Evolutionary conservation across 2,113 vertebrate genomes (phyloP).

Genomic region (Neolamprologus falcicula): DNA sequence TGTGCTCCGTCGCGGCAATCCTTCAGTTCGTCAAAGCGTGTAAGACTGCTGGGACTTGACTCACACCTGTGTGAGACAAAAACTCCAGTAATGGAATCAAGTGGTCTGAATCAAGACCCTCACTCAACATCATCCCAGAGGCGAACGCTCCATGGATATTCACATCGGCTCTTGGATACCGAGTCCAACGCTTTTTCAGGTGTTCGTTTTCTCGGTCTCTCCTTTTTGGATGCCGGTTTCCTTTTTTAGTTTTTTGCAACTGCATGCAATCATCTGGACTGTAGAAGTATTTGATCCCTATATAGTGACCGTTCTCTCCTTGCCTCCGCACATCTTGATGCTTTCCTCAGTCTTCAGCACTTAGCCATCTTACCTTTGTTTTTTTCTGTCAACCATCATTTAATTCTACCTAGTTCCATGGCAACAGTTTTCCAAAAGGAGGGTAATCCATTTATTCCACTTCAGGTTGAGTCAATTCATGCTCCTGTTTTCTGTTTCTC

Average conservation of each 20-base stretch:
- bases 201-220: background rate
- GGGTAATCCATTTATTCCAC: conserved; percentile 65
- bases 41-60: conserved; percentile 11
- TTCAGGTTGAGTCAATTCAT: conserved; percentile 43
- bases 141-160: conserved; percentile 54
- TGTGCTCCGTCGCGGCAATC: background rate
- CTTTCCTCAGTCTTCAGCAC: conserved; percentile 33
- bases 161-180: conserved; percentile 22
- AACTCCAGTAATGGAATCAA: conserved; percentile 21
- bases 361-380: conserved; percentile 39
- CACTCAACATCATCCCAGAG: conserved; percentile 21
- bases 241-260: background rate
- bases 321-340: background rate
- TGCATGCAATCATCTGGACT: conserved; percentile 20
- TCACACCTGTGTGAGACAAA: conserved; percentile 52
- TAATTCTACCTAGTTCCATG: conserved; percentile 53
- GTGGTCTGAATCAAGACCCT: conserved; percentile 21
- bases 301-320: background rate
- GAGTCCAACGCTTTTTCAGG: background rate
- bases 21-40: conserved; percentile 27
- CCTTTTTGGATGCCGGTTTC: conserved; percentile 12
- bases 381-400: conserved; percentile 46
- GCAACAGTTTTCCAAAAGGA: conserved; percentile 52
- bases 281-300: conserved; percentile 56
- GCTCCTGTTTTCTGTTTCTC: conserved; percentile 28